Conservation (phyloP, 2,113 vertebrate genomes). For the Perognathus longimembris region DNA sequence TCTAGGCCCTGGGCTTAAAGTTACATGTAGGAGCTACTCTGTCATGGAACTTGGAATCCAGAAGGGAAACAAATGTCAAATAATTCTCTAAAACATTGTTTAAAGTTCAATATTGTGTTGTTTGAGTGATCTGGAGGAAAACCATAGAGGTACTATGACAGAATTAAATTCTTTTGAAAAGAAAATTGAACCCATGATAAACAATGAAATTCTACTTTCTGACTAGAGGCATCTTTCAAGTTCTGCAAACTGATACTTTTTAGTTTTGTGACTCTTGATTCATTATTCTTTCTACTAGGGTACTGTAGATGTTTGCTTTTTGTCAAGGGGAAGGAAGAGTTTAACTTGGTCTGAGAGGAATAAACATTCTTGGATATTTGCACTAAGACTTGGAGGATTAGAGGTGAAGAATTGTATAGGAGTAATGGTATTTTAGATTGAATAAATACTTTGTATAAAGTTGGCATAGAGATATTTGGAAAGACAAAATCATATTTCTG, state of each 20-base stretch:
- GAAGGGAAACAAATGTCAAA: constrained; percentile 24
- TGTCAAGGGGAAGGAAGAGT: background rate
- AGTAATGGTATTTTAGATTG: constrained; percentile 14
- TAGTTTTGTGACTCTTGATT: constrained; percentile 20
- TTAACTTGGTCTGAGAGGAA: constrained; percentile 38
- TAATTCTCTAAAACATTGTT: constrained; percentile 55
- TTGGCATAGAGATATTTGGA: constrained; percentile 1
- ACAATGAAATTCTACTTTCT: constrained; percentile 10
- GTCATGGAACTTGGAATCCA: background rate
- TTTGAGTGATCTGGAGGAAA: constrained; percentile 20
- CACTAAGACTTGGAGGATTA: constrained; percentile 41
- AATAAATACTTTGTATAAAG: constrained; percentile 10
- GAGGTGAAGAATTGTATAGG: background rate
- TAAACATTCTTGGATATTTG: constrained; percentile 52
- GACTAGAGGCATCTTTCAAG: constrained; percentile 20
- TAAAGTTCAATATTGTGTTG: background rate
- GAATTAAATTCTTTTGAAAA: constrained; percentile 50
- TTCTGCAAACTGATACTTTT: constrained; percentile 12
- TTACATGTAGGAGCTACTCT: constrained; percentile 17
- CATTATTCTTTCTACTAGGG: constrained; percentile 30
- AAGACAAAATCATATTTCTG: background rate
- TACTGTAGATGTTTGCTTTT: background rate
- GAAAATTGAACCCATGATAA: background rate
- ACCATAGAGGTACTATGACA: background rate
- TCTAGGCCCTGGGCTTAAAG: background rate